A percentile compares a stretch with the other conserved stretches of the same genome.
phyloP scores from a whole-genome alignment of 2,113 vertebrate genomes.

The Gnathonemus longibarbis region DNA sequence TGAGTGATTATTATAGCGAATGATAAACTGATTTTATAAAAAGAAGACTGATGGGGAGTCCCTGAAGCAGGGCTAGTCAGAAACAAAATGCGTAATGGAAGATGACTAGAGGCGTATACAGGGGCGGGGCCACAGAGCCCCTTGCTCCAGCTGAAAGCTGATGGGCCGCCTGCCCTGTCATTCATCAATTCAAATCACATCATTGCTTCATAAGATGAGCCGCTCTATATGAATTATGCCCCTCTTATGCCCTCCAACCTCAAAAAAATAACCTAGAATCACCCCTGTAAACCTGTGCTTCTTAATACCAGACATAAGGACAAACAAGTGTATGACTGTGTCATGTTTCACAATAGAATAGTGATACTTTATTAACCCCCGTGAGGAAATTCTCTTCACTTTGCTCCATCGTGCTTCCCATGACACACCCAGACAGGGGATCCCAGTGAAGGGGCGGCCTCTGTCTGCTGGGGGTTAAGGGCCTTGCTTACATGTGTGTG shows the following conservation, averaged over 20 bases:
- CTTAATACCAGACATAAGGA: not conserved
- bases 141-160: not conserved
- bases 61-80: not conserved
- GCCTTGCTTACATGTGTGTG: not conserved
- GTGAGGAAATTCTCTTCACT: not conserved
- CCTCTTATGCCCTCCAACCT: not conserved
- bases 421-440: not conserved
- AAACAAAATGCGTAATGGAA: not conserved
- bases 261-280: not conserved
- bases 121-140: not conserved
- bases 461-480: not conserved
- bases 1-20: not conserved
- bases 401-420: not conserved
- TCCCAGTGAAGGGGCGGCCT: not conserved
- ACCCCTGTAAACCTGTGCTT: not conserved
- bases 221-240: not conserved
- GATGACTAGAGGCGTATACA: not conserved
- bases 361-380: not conserved
- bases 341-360: not conserved
- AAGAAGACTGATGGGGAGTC: not conserved
- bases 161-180: not conserved
- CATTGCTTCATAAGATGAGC: not conserved
- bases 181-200: not conserved
- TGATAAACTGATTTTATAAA: not conserved
- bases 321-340: not conserved